Evolutionary conservation across 2,888 invertebrate genomes (phyloP), one percentile per base, ranked within the genome.

Genomic region (Tubiluchus corallicola): DNA sequence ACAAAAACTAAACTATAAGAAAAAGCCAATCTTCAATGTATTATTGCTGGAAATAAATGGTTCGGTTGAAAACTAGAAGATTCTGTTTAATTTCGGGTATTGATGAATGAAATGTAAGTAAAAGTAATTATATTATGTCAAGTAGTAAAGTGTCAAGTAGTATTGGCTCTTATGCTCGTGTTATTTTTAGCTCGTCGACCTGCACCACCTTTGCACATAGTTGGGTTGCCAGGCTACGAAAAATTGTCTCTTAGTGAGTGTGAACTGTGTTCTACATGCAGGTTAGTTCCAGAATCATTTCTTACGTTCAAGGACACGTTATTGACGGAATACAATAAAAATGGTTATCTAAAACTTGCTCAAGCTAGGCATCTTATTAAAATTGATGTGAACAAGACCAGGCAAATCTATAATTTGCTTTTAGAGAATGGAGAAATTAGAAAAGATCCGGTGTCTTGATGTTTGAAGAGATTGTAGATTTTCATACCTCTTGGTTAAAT

Each of bases 331-430:
- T 81, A 79, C 62, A 71, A 75, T 48, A 84, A 80, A 61, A 66
- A 72, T 47, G 79, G 81, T 0, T 52, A 45, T 39, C 65, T 90
- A 3, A 72, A 77, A 48, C 66, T 90, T 48, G 74, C 82, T 2
- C 82, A 83, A 58, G 88, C 88, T 0, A 69, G 90, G 43, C 72
- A 72, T 38, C 70, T 87, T 39, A 73, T 88, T 37, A 88, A 87
- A 65, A 90, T 90, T 53, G 88, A 90, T 68, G 90, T 90, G 2
- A 87, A 87, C 63, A 71, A 71, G 53, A 90, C 88, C 0, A 73
- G 87, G 49, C 82, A 82, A 63, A 74, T 88, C 9, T 64, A 56
- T 51, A 62, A 64, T 50, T 59, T 55, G 82, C 79, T 67, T 79
- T 82, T 67, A n/a, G 9, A 9, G 29, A 29, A 29, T 9, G 29